These are phyloP conservation scores for Bergia sp. DNA, from an alignment of 92 coral and sea anemone genomes.

Conservation along the genomic window DNA sequence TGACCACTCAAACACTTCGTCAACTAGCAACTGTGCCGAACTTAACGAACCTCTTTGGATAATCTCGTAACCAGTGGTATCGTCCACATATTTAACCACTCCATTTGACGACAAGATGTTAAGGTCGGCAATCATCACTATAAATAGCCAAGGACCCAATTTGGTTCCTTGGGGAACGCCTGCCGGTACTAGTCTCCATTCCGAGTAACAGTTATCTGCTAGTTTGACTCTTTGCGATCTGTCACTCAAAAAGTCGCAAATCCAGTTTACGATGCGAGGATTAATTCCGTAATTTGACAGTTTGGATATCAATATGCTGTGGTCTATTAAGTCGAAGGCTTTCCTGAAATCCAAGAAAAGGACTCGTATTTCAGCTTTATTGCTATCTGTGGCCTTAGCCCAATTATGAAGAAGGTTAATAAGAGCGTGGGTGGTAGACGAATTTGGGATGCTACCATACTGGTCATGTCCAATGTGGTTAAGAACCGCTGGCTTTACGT, in stretches of 20 bases:
- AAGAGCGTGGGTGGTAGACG: too few relatives aligned
- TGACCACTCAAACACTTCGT: background rate
- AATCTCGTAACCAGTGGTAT: constrained; percentile 16
- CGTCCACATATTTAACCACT: background rate
- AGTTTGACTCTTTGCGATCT: background rate
- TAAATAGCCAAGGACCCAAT: constrained; percentile 19
- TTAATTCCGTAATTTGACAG: too few relatives aligned
- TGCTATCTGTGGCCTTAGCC: too few relatives aligned
- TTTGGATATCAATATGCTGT: too few relatives aligned
- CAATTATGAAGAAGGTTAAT: too few relatives aligned
- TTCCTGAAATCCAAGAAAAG: too few relatives aligned
- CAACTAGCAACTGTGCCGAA: background rate
- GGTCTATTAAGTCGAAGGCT: too few relatives aligned
- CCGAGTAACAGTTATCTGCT: constrained; percentile 4
- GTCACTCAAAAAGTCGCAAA: constrained; percentile 8
- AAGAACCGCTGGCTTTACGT: too few relatives aligned
- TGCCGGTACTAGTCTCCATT: constrained; percentile 14
- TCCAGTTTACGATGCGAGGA: background rate
- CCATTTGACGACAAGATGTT: background rate
- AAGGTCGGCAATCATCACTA: constrained; percentile 15
- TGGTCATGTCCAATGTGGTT: too few relatives aligned
- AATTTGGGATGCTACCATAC: too few relatives aligned
- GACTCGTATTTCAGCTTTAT: too few relatives aligned
- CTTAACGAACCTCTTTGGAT: background rate
- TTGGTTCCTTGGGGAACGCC: constrained; percentile 16